phyloP scores from a whole-genome alignment of 2,113 vertebrate genomes.

The Willisornis vidua region DNA sequence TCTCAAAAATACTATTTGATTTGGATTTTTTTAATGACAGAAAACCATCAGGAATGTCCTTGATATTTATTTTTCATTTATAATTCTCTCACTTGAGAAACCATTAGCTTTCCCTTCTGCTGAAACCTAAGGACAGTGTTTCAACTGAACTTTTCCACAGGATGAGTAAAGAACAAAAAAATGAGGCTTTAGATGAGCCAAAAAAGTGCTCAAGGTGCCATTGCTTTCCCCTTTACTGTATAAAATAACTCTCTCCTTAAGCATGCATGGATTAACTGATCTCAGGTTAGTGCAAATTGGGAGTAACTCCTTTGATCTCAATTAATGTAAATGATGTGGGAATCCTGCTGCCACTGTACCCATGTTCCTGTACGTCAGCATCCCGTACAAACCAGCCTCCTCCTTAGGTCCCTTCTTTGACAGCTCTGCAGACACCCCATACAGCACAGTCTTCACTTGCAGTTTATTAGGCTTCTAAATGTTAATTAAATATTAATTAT shows the following conservation, averaged over 20 bases:
- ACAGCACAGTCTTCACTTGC: background rate
- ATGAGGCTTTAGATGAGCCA: background rate
- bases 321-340: background rate
- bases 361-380: background rate
- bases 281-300: background rate
- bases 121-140: background rate
- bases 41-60: background rate
- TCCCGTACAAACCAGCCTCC: background rate
- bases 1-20: background rate
- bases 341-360: background rate
- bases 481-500: background rate
- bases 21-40: background rate
- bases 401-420: background rate
- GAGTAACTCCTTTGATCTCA: conserved; percentile 6
- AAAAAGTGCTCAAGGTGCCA: background rate
- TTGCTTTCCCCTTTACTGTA: background rate
- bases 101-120: background rate
- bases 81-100: background rate
- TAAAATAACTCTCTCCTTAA: background rate
- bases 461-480: background rate
- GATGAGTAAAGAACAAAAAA: background rate
- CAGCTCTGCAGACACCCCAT: background rate
- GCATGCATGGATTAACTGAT: background rate
- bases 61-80: background rate
- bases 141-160: background rate